Evolutionary conservation across 1,140 invertebrate species (phyloP), one percentile per base, ranked within the genome.

Genomic region (Agrilus planipennis): DNA sequence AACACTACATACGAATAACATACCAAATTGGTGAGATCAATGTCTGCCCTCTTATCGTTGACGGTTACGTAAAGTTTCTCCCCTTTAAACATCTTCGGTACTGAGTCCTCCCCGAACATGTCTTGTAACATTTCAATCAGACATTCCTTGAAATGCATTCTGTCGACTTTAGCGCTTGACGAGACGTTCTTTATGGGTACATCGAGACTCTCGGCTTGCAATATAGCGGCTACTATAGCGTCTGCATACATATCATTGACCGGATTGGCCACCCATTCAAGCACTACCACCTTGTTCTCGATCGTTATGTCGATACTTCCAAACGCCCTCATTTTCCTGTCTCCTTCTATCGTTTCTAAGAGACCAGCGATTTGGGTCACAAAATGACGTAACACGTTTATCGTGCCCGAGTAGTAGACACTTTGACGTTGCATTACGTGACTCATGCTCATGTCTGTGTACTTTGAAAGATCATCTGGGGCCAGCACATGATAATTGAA

Each of bases 241-340:
- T 99, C 94, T 1, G 94, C 91, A 65, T 89, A 97, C 89, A 98
- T 97, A 62, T 99, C 94, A 57, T 90, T 88, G 14, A 95, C 81
- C 9, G 93, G 92, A 57, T 85, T 90, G 12, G 91, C 88, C 12
- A 81, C 67, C 95, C 95, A 98, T 73, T 89, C 63, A 34, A 96
- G 69, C 0, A 84, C 79, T 3, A 91, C 78, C 41, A 88, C 77
- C 57, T 83, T 83, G 16, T 79, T 77, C 45, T 94, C 88, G n/a
- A 91, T 68, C 0, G 75, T 78, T 3, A 96, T 70, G 44, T 86
- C 86, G 17, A 96, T 69, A 45, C 77, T 79, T 42, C 77, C 76
- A 52, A 93, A 83, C 1, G 81, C 74, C n/a, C 77, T 71, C 52
- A 86, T 70, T 41, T 77, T 76, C 39, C 79, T 79, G 19, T 85